Evolutionary conservation across 2,113 vertebrate species (phyloP).

Genomic region (Serinus canaria): DNA sequence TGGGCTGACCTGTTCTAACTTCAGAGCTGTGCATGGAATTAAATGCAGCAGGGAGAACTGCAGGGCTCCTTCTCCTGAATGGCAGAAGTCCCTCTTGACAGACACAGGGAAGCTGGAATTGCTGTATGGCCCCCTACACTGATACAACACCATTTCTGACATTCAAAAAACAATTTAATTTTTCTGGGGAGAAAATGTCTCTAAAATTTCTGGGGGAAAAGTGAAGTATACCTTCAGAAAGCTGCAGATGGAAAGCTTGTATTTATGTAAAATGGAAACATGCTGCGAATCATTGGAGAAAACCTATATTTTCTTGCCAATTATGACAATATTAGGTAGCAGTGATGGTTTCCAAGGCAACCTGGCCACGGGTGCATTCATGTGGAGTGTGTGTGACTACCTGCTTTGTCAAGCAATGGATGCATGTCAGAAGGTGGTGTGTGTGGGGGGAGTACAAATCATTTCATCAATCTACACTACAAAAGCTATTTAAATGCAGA

Average conservation of each 20-base stretch:
- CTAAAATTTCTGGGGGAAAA: not conserved
- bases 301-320: conserved; percentile 64
- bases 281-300: not conserved
- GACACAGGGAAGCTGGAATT: not conserved
- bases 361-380: conserved; percentile 47
- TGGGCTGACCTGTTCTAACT: not conserved
- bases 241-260: conserved; percentile 15
- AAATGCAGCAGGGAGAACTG: not conserved
- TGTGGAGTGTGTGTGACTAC: conserved; percentile 35
- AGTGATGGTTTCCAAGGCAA: conserved; percentile 64
- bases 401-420: conserved; percentile 46
- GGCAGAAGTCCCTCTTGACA: not conserved
- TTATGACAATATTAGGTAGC: conserved; percentile 66
- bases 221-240: not conserved
- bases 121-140: not conserved
- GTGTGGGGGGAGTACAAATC: not conserved
- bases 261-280: conserved; percentile 40
- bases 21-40: not conserved
- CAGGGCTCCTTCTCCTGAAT: not conserved
- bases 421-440: conserved; percentile 25
- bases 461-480: not conserved
- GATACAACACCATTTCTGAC: not conserved
- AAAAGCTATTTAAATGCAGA: not conserved
- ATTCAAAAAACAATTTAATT: conserved; percentile 12
- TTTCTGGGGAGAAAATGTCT: not conserved